Percentiles rank a stretch among this genome's conserved stretches.
phyloP scores from a whole-genome alignment of 2,888 invertebrate species.

The Troides helena region DNA sequence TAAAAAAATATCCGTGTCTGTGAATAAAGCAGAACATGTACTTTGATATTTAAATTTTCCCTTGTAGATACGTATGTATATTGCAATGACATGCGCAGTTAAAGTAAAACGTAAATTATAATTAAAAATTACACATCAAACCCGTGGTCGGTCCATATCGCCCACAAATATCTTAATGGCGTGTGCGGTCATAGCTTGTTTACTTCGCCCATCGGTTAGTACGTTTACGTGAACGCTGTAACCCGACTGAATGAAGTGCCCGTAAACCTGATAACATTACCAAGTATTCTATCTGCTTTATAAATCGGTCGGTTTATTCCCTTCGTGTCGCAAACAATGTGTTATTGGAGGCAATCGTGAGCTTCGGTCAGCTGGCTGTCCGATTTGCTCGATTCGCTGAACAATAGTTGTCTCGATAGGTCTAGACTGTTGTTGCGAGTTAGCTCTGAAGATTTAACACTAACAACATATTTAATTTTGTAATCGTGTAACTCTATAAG shows the following conservation, averaged over 20 bases:
- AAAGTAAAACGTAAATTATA: slow-evolving; percentile 25
- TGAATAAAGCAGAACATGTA: no score
- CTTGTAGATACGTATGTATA: slow-evolving; percentile 14
- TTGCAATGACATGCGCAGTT: slow-evolving; percentile 22
- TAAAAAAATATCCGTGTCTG: no score
- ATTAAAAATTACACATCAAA: slow-evolving; percentile 51
- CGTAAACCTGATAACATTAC: slow-evolving; percentile 3
- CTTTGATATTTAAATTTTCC: background rate
- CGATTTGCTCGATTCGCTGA: slow-evolving; percentile 59
- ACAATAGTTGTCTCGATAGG: slow-evolving; percentile 60
- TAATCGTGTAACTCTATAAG: no score
- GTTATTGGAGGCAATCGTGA: slow-evolving; percentile 71
- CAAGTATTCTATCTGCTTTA: slow-evolving; percentile 8
- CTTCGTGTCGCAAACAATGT: slow-evolving; percentile 63
- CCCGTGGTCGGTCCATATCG: slow-evolving; percentile 50
- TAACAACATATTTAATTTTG: no score
- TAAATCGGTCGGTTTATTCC: slow-evolving; percentile 44
- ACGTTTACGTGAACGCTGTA: slow-evolving; percentile 19
- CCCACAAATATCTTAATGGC: slow-evolving; percentile 64
- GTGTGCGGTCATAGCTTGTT: slow-evolving; percentile 65
- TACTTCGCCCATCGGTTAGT: slow-evolving; percentile 48
- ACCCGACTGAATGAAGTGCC: slow-evolving; percentile 24
- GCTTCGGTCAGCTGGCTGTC: slow-evolving; percentile 60
- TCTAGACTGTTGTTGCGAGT: slow-evolving; percentile 26
- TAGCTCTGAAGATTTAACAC: no score